Evolutionary conservation across 2,113 vertebrate genomes (phyloP), one percentile per base, ranked within the genome.

Genomic region (Reinhardtius hippoglossoides): DNA sequence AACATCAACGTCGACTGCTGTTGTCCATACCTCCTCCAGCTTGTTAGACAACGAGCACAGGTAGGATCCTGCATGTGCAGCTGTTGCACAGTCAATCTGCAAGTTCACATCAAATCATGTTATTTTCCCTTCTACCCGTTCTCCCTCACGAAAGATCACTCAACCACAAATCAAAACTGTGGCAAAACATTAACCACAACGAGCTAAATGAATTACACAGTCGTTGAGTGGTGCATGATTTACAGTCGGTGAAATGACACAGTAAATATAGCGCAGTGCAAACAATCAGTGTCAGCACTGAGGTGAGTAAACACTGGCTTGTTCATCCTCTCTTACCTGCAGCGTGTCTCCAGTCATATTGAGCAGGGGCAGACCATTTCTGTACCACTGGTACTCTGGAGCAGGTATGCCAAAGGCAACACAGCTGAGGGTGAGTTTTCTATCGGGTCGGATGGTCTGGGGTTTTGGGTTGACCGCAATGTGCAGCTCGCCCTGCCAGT

Each of bases 371-470:
- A 77, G 91, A 4, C 96, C 96, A 27, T 96, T 97, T 71, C 55
- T 86, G 90, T 97, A 96, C 96, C 96, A 97, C 89, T 96, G 95
- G 79, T 96, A 96, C 40, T 66, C 70, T 14, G 96, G 96, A 21
- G 91, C 78, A 15, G 96, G 96, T 9, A 95, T 91, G 1, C 96
- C 96, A 74, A 96, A 91, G 50, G 96, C 95, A 70, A 86, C 76
- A 46, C 96, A 97, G 46, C 81, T 83, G 21, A 97, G 94, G 48
- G 73, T 90, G 21, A 95, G 54, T 0, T 87, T 79, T 37, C 87
- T 75, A 18, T 92, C 93, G 2, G 12, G 61, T 63, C 59, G 85
- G 31, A 95, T 83, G 0, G 57, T 80, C 78, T 93, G 92, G 13
- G 92, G 71, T 0, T 78, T 87, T 20, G 95, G 96, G 85, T 95